These are phyloP conservation scores for Xylota sylvarum DNA, from an alignment of 2,888 invertebrate genomes.

Conservation along the genomic window DNA sequence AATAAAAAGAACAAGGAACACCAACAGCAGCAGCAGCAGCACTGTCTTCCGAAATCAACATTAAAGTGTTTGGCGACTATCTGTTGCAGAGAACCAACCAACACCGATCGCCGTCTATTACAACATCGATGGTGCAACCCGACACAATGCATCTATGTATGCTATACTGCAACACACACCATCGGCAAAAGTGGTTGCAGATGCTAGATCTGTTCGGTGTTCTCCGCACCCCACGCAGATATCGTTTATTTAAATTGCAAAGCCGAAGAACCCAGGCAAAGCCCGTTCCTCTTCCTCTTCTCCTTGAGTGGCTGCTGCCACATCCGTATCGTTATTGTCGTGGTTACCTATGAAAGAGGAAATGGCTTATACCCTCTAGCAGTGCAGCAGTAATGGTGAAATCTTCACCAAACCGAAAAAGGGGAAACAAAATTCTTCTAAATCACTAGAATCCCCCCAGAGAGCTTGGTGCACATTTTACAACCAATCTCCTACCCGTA, in stretches of 20 bases:
- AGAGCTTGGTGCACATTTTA: conserved; percentile 53
- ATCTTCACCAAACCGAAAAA: conserved; percentile 30
- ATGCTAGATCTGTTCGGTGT: conserved; percentile 22
- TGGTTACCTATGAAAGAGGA: conserved; percentile 71
- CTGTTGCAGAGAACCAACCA: conserved; percentile 23
- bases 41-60: conserved; percentile 65
- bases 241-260: conserved; percentile 68
- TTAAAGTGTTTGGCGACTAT: conserved; percentile 22
- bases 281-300: conserved; percentile 37
- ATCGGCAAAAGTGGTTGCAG: conserved; percentile 41
- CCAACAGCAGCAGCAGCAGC: neutral
- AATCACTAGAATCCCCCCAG: conserved; percentile 62
- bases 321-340: conserved; percentile 62
- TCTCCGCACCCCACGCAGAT: conserved; percentile 63
- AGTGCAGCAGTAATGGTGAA: conserved; percentile 57
- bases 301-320: conserved; percentile 48
- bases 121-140: conserved; percentile 77
- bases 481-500: conserved; percentile 26
- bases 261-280: conserved; percentile 19
- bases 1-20: conserved; percentile 36
- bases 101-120: conserved; percentile 64
- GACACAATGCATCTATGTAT: conserved; percentile 60
- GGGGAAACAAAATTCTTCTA: conserved; percentile 69
- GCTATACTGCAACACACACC: conserved; percentile 51
- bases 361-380: conserved; percentile 56